Evolutionary conservation across 2,797 vertebrate genomes (phyloP), one percentile per base, ranked within the genome.

Genomic region (Triplophysa bombifrons): DNA sequence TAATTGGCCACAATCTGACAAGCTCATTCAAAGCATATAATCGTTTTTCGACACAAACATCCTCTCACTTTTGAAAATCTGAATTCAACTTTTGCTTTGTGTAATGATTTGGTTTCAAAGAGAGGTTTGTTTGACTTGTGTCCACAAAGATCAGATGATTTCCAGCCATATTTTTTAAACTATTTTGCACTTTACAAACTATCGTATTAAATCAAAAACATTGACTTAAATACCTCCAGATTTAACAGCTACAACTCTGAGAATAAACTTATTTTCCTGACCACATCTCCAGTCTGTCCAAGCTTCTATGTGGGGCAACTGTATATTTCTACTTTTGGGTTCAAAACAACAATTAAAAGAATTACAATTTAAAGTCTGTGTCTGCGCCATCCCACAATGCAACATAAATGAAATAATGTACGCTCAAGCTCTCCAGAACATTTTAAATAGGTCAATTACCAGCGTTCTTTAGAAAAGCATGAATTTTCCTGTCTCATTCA

Each of bases 391-490:
- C 50, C 63, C n/a, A 75, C 17, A n/a, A 30, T 9, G 19, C 16
- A 30, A 53, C 48, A 10, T 22, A 53, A 17, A 53, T 22, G 73
- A 65, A 75, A 55, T 17, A 38, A 11, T 38, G 25, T 51, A 27
- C 13, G 48, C 34, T 20, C 19, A 20, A 50, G 50, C 41, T 34
- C 44, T 19, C n/a, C n/a, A 65, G 17, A 53, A 53, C 48, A 46
- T 58, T 68, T 68, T 44, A 34, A 76, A 77, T 60, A 38, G 44
- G 55, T 27, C 65, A 69, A 50, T 69, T 69, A 77, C 25, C 44
- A 50, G 41, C 19, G 44, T n/a, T 67, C 22, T 79, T 72, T 65
- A 64, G 13, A 65, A 46, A 79, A 13, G 16, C 34, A 17, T 65
- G 7, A 14, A 13, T 34, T 66, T 55, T 56, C 13, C 38, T 56